A percentile compares a stretch with the other conserved stretches of the same genome.
These are phyloP conservation scores for Netelia inedita DNA, from an alignment of 2,888 invertebrate species.

Conservation along the genomic window DNA sequence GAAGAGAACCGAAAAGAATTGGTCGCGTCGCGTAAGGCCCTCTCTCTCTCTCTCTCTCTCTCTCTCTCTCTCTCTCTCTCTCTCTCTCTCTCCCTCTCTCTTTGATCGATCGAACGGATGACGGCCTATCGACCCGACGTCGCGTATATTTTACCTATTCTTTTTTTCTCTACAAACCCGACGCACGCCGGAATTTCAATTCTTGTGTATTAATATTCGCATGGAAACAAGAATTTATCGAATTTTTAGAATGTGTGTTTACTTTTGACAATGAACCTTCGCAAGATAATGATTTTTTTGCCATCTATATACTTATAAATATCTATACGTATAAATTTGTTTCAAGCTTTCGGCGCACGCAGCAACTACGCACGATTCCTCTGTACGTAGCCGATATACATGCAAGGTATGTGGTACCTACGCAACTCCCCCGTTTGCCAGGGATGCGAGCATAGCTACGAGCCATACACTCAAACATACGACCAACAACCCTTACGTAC, in stretches of 20 bases:
- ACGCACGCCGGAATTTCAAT: not conserved
- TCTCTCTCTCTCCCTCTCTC: not conserved
- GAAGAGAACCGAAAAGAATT: constrained; percentile 37
- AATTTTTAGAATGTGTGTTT: not conserved
- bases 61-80: too few relatives aligned
- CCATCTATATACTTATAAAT: not conserved
- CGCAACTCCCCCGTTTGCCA: constrained; percentile 43
- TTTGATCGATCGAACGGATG: constrained; percentile 58
- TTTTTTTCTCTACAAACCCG: not conserved
- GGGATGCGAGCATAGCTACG: constrained; percentile 39
- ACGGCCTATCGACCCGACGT: constrained; percentile 37
- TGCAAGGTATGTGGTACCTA: constrained; percentile 21
- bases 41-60: not conserved
- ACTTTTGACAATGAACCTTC: not conserved
- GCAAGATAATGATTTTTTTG: constrained; percentile 48
- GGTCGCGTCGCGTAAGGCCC: constrained; percentile 9
- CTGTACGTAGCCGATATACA: not conserved
- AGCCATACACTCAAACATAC: constrained; percentile 6
- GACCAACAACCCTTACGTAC: not conserved
- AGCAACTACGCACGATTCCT: constrained; percentile 23
- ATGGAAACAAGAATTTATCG: too few relatives aligned
- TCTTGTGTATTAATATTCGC: too few relatives aligned
- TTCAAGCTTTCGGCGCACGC: constrained; percentile 54
- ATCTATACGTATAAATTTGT: constrained; percentile 9
- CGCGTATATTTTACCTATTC: not conserved